phyloP scores from a whole-genome alignment of 1,140 invertebrate genomes.

The Micrasema minimum region DNA sequence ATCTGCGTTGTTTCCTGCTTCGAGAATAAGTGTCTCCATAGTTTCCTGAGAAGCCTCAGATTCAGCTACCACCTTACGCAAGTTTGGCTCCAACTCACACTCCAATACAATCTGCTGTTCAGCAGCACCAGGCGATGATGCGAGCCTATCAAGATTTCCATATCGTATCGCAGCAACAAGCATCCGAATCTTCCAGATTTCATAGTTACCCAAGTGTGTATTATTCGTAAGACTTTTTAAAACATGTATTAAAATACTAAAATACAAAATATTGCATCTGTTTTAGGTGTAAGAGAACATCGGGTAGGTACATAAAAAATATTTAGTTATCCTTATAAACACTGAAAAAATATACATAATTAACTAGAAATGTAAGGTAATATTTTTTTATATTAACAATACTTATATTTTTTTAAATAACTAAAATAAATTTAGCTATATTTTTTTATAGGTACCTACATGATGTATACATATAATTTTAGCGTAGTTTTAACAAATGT shows the following conservation, averaged over 20 bases:
- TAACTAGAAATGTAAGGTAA: too few relatives aligned
- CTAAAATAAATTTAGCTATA: too few relatives aligned
- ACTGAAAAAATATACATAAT: too few relatives aligned
- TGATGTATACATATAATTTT: too few relatives aligned
- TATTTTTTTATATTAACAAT: too few relatives aligned
- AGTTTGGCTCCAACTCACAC: conserved; percentile 58
- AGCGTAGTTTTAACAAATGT: too few relatives aligned
- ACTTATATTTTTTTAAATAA: too few relatives aligned
- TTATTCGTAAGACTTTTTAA: conserved; percentile 41
- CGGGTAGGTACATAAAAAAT: not conserved
- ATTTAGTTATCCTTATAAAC: too few relatives aligned
- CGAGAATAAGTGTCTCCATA: conserved; percentile 35
- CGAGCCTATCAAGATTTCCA: conserved; percentile 65
- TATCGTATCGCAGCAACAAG: conserved; percentile 56
- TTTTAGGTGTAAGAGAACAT: not conserved
- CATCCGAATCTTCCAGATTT: conserved; percentile 41
- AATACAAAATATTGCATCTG: not conserved
- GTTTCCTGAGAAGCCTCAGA: conserved; percentile 52
- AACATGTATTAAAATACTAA: not conserved
- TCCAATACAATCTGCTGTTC: conserved; percentile 61
- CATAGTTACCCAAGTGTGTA: conserved; percentile 42
- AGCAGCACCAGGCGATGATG: conserved; percentile 66
- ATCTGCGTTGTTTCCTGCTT: conserved; percentile 40
- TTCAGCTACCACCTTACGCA: conserved; percentile 57
- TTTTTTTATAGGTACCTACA: too few relatives aligned